Conservation (phyloP, 1,140 invertebrate species). For the Mesaphorura yosii region DNA sequence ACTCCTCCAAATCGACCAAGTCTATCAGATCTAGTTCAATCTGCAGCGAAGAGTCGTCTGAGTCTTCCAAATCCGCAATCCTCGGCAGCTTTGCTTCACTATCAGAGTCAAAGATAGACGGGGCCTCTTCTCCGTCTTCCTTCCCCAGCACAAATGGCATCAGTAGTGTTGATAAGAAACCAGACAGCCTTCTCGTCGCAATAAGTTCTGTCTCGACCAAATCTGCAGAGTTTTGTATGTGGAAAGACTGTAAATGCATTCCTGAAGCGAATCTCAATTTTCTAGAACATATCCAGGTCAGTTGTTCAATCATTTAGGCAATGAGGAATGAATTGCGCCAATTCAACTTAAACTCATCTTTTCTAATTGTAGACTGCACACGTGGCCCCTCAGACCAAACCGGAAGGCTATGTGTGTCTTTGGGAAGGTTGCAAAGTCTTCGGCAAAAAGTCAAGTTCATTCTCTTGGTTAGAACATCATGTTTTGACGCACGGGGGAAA, state of each 20-base stretch:
- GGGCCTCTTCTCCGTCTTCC: too few relatives aligned
- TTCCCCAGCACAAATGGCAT: too few relatives aligned
- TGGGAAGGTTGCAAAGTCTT: slow-evolving; percentile 94
- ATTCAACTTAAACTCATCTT: background rate
- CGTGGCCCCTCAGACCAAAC: slow-evolving; percentile 64
- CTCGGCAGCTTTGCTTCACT: slow-evolving; percentile 2
- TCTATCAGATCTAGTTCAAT: background rate
- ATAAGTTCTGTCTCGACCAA: too few relatives aligned
- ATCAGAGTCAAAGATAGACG: too few relatives aligned
- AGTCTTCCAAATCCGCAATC: slow-evolving; percentile 6
- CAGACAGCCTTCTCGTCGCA: slow-evolving; percentile 1
- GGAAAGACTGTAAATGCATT: slow-evolving; percentile 67
- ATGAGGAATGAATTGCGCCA: background rate
- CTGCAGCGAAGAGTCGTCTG: background rate
- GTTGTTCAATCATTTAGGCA: background rate
- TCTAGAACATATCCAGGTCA: slow-evolving; percentile 76
- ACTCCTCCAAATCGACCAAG: background rate
- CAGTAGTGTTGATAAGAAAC: too few relatives aligned
- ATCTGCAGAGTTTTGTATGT: slow-evolving; percentile 61
- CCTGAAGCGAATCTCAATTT: slow-evolving; percentile 65
- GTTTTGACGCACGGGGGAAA: slow-evolving; percentile 81
- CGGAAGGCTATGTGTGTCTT: slow-evolving; percentile 72
- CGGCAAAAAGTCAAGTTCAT: slow-evolving; percentile 74
- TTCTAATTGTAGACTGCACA: slow-evolving; percentile 50
- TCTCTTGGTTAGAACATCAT: slow-evolving; percentile 85